Conservation (phyloP, 2,113 vertebrate genomes). For the Ondatra zibethicus region DNA sequence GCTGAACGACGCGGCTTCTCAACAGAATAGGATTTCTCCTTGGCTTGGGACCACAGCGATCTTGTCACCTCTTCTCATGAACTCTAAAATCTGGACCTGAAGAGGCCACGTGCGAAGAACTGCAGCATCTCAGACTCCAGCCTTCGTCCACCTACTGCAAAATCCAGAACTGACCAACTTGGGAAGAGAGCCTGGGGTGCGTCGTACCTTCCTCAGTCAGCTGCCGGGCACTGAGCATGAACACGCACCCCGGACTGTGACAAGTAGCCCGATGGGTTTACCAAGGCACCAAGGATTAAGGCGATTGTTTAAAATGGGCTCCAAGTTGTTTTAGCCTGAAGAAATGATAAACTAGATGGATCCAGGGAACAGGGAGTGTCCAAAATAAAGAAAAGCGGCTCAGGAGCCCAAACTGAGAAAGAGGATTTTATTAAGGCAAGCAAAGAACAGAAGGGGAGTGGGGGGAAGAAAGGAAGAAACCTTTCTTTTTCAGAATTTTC, state of each 20-base stretch:
- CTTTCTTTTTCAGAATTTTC: constrained; percentile 59
- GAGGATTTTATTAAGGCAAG: neutral
- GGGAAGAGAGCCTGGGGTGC: neutral
- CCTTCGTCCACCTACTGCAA: neutral
- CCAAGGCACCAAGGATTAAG: neutral
- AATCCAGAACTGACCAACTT: neutral
- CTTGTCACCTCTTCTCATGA: neutral
- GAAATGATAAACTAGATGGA: constrained; percentile 45
- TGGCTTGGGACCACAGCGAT: neutral
- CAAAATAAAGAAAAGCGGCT: constrained; percentile 36
- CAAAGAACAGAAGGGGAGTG: neutral
- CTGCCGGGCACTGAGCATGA: neutral
- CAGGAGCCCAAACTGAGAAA: constrained; percentile 63
- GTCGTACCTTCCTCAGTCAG: neutral
- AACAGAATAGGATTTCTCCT: neutral
- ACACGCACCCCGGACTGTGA: neutral
- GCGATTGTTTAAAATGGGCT: neutral
- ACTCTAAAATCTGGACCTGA: neutral
- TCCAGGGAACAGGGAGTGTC: neutral
- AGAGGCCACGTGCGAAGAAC: neutral
- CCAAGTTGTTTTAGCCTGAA: constrained; percentile 9
- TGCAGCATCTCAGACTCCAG: neutral
- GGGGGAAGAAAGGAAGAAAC: fast-evolving
- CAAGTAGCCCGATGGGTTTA: neutral
- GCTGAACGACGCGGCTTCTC: neutral